Percentiles rank a stretch among this genome's conserved stretches.
phyloP scores from a whole-genome alignment of 2,797 vertebrate genomes.

The Thamnophis elegans region DNA sequence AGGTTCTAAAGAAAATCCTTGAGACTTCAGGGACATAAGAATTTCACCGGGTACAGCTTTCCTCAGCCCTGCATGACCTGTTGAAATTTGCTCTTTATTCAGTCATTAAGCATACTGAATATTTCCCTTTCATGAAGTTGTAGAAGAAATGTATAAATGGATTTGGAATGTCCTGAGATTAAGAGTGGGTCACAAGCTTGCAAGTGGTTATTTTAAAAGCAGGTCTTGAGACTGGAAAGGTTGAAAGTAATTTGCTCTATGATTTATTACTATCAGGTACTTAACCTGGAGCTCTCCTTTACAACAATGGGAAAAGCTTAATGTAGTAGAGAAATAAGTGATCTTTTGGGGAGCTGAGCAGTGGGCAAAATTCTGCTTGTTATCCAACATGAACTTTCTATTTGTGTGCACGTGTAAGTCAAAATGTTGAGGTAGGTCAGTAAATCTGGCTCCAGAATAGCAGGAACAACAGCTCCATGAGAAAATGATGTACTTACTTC shows the following conservation, averaged over 20 bases:
- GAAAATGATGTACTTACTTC: background rate
- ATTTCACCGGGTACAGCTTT: background rate
- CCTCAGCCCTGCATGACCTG: background rate
- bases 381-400: background rate
- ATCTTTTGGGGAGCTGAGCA: background rate
- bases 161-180: background rate
- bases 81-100: background rate
- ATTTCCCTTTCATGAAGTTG: background rate
- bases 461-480: background rate
- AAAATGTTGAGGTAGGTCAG: background rate
- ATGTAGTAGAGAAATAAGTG: background rate
- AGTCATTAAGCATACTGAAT: background rate
- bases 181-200: background rate
- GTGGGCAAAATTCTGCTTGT: background rate
- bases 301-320: background rate
- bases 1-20: background rate
- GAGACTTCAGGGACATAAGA: background rate
- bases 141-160: background rate
- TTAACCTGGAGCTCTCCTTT: background rate
- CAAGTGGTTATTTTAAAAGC: background rate
- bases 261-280: background rate
- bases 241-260: background rate
- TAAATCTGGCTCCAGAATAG: background rate
- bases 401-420: background rate
- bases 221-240: background rate